These are phyloP conservation scores for Pseudorectes ferrugineus DNA, from an alignment of 2,113 vertebrate species.

Conservation along the genomic window DNA sequence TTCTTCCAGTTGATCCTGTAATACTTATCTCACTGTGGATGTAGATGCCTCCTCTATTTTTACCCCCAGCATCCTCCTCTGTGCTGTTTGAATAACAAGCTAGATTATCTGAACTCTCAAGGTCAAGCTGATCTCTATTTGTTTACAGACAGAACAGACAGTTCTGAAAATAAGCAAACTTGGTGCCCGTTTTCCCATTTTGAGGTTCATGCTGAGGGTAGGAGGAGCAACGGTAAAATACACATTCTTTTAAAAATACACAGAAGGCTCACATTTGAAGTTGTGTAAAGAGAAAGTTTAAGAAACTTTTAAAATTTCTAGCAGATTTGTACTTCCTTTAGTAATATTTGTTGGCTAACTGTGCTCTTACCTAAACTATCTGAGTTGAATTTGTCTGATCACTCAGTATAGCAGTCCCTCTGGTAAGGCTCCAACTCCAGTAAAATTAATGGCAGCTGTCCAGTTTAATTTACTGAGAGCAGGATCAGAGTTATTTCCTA, in stretches of 20 bases:
- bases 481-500: constrained; percentile 18
- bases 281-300: background rate
- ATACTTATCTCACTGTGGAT: background rate
- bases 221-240: background rate
- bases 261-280: background rate
- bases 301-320: background rate
- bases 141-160: background rate
- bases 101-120: background rate
- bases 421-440: background rate
- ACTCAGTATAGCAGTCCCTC: background rate
- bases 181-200: background rate
- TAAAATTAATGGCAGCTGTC: background rate
- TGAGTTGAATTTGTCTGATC: background rate
- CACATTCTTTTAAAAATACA: background rate
- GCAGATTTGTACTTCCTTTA: background rate
- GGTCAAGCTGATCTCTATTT: background rate
- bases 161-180: background rate
- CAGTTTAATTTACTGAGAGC: background rate
- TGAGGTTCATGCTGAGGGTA: background rate
- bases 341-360: background rate
- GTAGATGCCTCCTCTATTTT: background rate
- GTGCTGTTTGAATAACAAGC: background rate
- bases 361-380: background rate
- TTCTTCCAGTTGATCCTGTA: background rate
- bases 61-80: background rate